phyloP scores from a whole-genome alignment of 2,797 vertebrate species.

The Darevskia mixta region DNA sequence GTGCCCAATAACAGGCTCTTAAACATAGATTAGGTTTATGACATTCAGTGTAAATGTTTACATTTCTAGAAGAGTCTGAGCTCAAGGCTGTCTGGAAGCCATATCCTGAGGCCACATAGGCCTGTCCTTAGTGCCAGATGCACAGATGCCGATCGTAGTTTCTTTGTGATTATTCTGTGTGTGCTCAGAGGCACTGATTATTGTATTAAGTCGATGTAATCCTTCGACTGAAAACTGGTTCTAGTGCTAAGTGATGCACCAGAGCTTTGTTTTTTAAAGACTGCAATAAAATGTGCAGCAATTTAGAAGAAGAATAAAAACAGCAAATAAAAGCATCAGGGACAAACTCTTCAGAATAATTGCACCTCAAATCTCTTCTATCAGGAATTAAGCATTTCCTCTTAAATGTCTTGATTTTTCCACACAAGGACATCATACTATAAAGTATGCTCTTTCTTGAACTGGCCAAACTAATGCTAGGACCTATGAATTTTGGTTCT shows the following conservation, averaged over 20 bases:
- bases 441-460: slow-evolving; percentile 43
- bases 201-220: neutral
- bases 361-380: neutral
- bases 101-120: neutral
- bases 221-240: neutral
- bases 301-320: neutral
- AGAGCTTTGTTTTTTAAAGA: neutral
- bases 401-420: neutral
- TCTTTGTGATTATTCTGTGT: neutral
- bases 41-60: neutral
- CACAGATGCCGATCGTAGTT: neutral
- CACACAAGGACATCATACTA: slow-evolving; percentile 4
- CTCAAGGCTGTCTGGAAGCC: neutral
- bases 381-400: neutral
- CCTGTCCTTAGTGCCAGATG: neutral
- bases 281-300: neutral
- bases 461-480: slow-evolving; percentile 15
- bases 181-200: neutral
- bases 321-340: neutral
- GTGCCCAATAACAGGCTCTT: neutral
- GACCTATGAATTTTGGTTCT: too few relatives aligned
- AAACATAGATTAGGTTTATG: slow-evolving; percentile 15
- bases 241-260: neutral
- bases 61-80: neutral
- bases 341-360: neutral